phyloP scores from a whole-genome alignment of 2,888 invertebrate species.

The Cryptocheilus praepositus region DNA sequence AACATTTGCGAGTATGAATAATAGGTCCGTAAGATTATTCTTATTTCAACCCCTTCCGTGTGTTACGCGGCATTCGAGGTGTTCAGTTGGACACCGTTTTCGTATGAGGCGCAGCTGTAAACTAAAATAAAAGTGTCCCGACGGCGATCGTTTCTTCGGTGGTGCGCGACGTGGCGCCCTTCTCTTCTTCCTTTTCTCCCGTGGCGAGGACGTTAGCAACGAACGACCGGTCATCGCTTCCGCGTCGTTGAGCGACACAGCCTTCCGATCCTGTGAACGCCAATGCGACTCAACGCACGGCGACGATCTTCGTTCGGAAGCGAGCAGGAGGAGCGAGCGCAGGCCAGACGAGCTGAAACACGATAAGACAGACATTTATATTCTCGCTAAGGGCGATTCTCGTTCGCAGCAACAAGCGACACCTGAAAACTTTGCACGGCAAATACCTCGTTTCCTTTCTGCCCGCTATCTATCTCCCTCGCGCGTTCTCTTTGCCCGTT shows the following conservation, averaged over 20 bases:
- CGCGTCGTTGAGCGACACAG: constrained; percentile 52
- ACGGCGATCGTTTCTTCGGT: no score
- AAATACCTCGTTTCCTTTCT: neutral
- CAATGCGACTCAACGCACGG: constrained; percentile 54
- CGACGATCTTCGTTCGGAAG: neutral
- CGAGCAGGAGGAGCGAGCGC: neutral
- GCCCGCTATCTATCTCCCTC: neutral
- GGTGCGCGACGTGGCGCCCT: constrained; percentile 23
- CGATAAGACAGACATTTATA: constrained; percentile 60
- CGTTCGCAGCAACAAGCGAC: constrained; percentile 55
- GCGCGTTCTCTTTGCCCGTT: neutral
- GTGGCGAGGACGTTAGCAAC: constrained; percentile 10
- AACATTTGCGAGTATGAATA: no score
- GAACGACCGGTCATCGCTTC: constrained; percentile 39
- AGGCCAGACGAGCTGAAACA: constrained; percentile 27
- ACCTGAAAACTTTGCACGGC: constrained; percentile 4
- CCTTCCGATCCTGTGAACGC: constrained; percentile 53
- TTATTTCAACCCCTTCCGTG: no score
- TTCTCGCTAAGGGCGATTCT: constrained; percentile 65
- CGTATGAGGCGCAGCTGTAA: constrained; percentile 7
- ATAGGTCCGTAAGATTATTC: no score
- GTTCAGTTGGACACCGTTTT: no score
- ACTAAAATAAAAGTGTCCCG: constrained; percentile 17
- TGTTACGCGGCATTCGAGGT: no score
- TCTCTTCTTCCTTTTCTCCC: constrained; percentile 16